Conservation (phyloP, 2,113 vertebrate species). For the Rhynchomys soricoides region DNA sequence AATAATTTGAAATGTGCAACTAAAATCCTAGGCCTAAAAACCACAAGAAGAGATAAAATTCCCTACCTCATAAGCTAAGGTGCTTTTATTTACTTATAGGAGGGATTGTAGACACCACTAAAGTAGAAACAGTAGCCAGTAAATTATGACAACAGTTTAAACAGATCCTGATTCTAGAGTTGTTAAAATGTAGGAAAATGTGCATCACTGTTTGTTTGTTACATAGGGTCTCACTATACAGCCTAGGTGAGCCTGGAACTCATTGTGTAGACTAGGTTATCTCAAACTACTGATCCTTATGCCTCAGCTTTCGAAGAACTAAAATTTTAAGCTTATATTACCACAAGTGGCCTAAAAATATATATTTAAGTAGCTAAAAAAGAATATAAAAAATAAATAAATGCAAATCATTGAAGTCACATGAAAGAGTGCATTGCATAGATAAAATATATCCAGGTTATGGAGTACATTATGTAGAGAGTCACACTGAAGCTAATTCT, state of each 20-base stretch:
- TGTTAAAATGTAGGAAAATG: background rate
- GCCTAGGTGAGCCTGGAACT: background rate
- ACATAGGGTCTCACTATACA: background rate
- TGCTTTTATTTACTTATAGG: background rate
- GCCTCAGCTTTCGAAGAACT: background rate
- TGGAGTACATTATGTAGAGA: background rate
- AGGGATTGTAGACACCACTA: background rate
- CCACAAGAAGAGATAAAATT: background rate
- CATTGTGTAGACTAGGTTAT: background rate
- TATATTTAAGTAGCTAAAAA: slow-evolving; percentile 27
- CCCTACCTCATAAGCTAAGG: background rate
- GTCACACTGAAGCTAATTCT: background rate
- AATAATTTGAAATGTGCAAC: slow-evolving; percentile 26
- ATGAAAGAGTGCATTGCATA: background rate
- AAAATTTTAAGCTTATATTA: background rate
- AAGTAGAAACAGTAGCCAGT: background rate
- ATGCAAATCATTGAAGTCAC: background rate
- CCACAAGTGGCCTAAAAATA: background rate
- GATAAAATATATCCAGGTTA: background rate
- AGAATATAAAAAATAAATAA: slow-evolving; percentile 42
- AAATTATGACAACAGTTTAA: background rate
- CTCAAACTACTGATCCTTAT: background rate
- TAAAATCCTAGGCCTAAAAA: background rate
- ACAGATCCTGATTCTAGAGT: background rate
- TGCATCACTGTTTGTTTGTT: too few relatives aligned